These are phyloP conservation scores for Apodemia mormo DNA, from an alignment of 2,888 invertebrate genomes.

Conservation along the genomic window DNA sequence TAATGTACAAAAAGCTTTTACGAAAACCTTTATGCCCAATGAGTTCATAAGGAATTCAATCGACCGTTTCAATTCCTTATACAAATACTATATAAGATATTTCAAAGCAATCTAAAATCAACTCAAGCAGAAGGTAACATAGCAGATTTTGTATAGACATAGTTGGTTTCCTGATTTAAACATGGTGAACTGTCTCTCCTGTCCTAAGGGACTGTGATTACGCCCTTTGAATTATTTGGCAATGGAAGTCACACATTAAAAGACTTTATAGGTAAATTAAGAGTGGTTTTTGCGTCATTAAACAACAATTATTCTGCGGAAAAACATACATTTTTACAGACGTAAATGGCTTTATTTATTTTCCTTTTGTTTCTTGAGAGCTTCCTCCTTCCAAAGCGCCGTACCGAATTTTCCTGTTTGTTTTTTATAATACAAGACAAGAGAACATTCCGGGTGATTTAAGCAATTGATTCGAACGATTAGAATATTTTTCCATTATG, in stretches of 20 bases:
- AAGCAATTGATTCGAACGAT: too few species aligned
- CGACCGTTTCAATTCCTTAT: slow-evolving; percentile 1
- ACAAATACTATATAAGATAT: background rate
- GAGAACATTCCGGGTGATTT: too few species aligned
- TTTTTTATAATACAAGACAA: too few species aligned
- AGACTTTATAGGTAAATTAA: background rate
- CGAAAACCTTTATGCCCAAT: background rate
- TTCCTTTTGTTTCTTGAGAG: background rate
- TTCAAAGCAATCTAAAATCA: slow-evolving; percentile 6
- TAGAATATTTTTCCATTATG: too few species aligned
- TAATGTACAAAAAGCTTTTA: background rate
- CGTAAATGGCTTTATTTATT: background rate
- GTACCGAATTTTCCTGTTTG: slow-evolving; percentile 1
- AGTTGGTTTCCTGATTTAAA: background rate
- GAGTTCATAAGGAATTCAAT: slow-evolving; percentile 1
- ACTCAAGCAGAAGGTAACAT: background rate
- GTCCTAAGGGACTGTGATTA: background rate
- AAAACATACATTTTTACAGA: background rate
- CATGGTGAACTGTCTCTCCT: background rate
- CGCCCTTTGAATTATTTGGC: background rate
- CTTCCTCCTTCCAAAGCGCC: background rate
- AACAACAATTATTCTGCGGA: background rate
- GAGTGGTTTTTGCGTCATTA: background rate
- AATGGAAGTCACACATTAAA: slow-evolving; percentile 7
- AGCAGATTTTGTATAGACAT: background rate